phyloP scores from a whole-genome alignment of 2,797 vertebrate genomes.

The Squalus acanthias region DNA sequence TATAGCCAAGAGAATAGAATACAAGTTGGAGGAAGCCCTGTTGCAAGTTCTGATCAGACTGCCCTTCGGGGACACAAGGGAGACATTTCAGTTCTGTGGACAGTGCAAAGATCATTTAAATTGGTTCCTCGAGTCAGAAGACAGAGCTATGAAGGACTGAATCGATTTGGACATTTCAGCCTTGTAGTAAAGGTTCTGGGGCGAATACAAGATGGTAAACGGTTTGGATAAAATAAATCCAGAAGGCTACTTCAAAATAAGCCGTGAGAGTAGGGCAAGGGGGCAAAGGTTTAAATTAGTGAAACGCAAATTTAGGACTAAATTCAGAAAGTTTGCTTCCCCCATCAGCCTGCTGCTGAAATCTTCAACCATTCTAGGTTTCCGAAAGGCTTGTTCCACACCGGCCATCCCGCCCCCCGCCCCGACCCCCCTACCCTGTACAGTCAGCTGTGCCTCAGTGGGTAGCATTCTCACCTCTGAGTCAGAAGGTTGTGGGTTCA shows the following conservation, averaged over 20 bases:
- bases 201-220: not conserved
- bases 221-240: not conserved
- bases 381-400: no score
- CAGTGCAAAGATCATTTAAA: not conserved
- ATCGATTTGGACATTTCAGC: not conserved
- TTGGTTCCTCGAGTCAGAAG: not conserved
- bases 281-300: not conserved
- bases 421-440: no score
- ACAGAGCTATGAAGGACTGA: not conserved
- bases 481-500: no score
- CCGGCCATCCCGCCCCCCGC: no score
- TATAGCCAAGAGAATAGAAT: not conserved
- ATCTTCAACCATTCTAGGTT: no score
- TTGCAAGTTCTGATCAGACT: not conserved
- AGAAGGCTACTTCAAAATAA: not conserved
- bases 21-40: not conserved
- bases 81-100: not conserved
- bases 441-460: no score
- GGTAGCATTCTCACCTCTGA: no score
- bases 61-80: not conserved
- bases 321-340: not conserved
- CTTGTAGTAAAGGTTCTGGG: not conserved
- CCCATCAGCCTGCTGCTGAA: no score
- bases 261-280: not conserved
- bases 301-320: not conserved